Conservation (phyloP, 2,113 vertebrate genomes). For the Tauraco erythrolophus region DNA sequence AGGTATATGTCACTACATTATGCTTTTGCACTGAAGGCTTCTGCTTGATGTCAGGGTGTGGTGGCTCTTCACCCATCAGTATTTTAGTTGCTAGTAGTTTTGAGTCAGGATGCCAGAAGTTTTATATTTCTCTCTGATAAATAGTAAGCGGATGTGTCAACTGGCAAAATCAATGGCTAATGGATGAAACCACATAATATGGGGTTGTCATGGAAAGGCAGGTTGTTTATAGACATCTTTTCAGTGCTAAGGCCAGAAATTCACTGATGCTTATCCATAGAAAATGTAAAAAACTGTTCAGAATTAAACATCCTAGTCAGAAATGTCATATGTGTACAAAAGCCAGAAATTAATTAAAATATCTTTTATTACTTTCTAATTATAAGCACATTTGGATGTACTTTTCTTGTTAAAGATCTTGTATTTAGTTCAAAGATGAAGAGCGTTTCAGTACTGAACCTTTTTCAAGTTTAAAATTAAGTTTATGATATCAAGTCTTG, state of each 20-base stretch:
- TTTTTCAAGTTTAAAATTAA: not conserved
- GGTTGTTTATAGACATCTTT: not conserved
- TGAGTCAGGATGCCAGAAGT: not conserved
- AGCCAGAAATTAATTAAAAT: not conserved
- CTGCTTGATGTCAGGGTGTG: not conserved
- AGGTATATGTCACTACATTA: not conserved
- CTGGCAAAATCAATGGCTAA: not conserved
- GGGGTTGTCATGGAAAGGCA: not conserved
- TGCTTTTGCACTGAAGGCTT: not conserved
- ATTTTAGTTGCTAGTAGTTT: not conserved
- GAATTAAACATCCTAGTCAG: not conserved
- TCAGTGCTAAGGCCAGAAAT: not conserved
- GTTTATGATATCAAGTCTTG: not conserved
- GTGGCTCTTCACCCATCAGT: not conserved
- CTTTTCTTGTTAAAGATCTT: not conserved
- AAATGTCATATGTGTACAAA: not conserved
- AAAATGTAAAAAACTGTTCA: not conserved
- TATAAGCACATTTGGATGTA: not conserved
- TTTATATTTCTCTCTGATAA: not conserved
- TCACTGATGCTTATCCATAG: not conserved
- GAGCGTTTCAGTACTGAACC: not conserved
- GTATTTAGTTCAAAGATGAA: not conserved
- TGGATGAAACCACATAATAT: not conserved
- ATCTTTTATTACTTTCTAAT: not conserved
- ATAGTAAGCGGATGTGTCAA: not conserved